Percentiles rank a stretch among this genome's conserved stretches.
Conservation (phyloP, 37 sponge, comb jelly and placozoan genomes). For the Tethya wilhelma region DNA sequence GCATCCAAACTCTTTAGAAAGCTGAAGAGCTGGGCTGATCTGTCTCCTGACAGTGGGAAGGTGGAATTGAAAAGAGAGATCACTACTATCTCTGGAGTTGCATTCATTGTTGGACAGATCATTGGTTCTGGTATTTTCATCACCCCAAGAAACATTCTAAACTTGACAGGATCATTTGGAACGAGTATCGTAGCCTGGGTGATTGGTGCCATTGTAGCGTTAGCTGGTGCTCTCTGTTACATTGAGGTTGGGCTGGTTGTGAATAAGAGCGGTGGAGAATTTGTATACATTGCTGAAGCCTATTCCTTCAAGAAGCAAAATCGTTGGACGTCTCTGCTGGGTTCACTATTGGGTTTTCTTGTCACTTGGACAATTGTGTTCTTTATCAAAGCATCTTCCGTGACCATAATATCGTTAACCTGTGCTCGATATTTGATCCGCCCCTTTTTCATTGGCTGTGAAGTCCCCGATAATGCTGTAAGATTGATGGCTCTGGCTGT, state of each 20-base stretch:
- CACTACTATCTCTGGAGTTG: constrained; percentile 27
- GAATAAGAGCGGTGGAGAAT: constrained; percentile 69
- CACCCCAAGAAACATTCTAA: constrained; percentile 68
- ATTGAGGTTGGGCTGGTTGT: constrained; percentile 67
- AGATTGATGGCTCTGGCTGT: neutral
- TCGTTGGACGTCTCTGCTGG: constrained; percentile 15
- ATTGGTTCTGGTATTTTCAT: constrained; percentile 92
- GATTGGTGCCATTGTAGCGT: constrained; percentile 63
- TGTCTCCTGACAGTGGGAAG: no score
- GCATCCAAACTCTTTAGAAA: no score
- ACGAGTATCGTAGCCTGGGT: constrained; percentile 70
- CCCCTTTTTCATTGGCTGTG: constrained; percentile 56
- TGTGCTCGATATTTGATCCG: constrained; percentile 49
- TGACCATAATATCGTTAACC: constrained; percentile 42
- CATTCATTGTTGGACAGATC: constrained; percentile 53
- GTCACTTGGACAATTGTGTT: constrained; percentile 49
- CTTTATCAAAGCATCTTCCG: constrained; percentile 27
- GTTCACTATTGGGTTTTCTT: constrained; percentile 55
- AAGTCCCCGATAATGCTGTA: neutral
- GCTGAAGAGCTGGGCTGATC: no score
- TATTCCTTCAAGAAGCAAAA: constrained; percentile 64
- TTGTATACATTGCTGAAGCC: constrained; percentile 53
- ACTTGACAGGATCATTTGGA: constrained; percentile 63
- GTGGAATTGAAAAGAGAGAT: constrained; percentile 37
- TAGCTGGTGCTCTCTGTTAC: constrained; percentile 76